Conservation (phyloP, 2,113 vertebrate genomes). For the Mungos mungo region DNA sequence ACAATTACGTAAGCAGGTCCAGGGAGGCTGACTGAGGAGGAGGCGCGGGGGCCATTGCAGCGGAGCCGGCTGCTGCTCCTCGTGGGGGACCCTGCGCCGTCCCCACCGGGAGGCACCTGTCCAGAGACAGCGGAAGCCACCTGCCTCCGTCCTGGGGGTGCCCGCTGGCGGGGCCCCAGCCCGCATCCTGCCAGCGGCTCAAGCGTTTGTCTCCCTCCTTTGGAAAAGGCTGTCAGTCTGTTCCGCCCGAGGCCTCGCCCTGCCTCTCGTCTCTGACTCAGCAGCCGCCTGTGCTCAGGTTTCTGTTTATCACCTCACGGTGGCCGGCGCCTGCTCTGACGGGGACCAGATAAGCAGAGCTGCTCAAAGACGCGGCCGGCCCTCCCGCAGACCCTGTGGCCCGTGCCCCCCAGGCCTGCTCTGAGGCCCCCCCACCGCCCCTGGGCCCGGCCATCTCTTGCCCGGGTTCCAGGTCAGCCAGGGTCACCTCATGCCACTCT, state of each 20-base stretch:
- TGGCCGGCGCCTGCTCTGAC: background rate
- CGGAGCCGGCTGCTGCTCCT: accelerated
- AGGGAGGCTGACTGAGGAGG: too few relatives aligned
- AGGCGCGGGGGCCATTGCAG: accelerated
- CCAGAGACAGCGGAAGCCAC: background rate
- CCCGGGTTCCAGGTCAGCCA: background rate
- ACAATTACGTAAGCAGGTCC: background rate
- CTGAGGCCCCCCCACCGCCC: background rate
- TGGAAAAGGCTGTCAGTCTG: background rate
- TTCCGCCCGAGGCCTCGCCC: background rate
- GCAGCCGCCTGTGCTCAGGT: background rate
- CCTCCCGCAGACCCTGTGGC: background rate
- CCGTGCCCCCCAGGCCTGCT: background rate
- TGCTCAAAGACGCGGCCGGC: background rate
- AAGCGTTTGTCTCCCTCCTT: background rate
- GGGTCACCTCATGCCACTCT: background rate
- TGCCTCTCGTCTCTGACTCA: background rate
- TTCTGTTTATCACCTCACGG: background rate
- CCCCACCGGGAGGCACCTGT: background rate
- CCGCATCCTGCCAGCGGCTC: background rate
- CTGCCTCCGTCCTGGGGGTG: background rate
- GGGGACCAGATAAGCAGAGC: too few relatives aligned
- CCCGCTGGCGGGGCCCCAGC: background rate
- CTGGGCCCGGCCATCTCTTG: background rate
- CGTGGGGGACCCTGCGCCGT: background rate